phyloP scores from a whole-genome alignment of 30 jellyfish, hydroid and myxozoan genomes.

The Turritopsis rubra region DNA sequence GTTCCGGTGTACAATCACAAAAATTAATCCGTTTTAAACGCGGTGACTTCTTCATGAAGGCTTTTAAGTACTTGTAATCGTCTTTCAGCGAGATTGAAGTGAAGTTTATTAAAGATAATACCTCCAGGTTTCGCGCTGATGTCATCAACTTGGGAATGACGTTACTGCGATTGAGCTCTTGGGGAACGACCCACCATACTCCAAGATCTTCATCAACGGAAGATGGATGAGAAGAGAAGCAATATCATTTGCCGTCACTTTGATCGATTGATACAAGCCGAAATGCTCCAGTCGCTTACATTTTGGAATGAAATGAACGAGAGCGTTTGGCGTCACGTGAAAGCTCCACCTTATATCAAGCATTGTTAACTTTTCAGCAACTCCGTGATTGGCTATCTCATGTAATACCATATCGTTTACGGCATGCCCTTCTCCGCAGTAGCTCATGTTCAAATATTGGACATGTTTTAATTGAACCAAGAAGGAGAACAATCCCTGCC shows the following conservation, averaged over 20 bases:
- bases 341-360: conserved; percentile 90
- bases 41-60: conserved; percentile 24
- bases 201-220: conserved; percentile 54
- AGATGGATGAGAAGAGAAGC: conserved; percentile 41
- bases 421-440: conserved; percentile 96
- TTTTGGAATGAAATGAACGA: conserved; percentile 39
- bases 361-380: conserved; percentile 55
- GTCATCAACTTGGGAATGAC: conserved; percentile 42
- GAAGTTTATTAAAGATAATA: conserved; percentile 69
- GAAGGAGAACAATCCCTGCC: conserved; percentile 64
- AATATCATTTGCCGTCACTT: conserved; percentile 48
- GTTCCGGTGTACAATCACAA: conserved; percentile 80
- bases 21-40: conserved; percentile 56
- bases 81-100: conserved; percentile 29
- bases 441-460: conserved; percentile 79
- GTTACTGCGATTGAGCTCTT: conserved; percentile 41
- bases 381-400: conserved; percentile 41
- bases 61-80: conserved; percentile 53
- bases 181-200: conserved; percentile 75
- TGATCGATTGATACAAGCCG: conserved; percentile 82
- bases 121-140: conserved; percentile 52
- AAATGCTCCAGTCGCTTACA: conserved; percentile 59
- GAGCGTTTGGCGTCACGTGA: conserved; percentile 49
- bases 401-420: conserved; percentile 64
- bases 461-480: conserved; percentile 54